phyloP scores from a whole-genome alignment of 2,888 invertebrate species.

The Aromia moschata region DNA sequence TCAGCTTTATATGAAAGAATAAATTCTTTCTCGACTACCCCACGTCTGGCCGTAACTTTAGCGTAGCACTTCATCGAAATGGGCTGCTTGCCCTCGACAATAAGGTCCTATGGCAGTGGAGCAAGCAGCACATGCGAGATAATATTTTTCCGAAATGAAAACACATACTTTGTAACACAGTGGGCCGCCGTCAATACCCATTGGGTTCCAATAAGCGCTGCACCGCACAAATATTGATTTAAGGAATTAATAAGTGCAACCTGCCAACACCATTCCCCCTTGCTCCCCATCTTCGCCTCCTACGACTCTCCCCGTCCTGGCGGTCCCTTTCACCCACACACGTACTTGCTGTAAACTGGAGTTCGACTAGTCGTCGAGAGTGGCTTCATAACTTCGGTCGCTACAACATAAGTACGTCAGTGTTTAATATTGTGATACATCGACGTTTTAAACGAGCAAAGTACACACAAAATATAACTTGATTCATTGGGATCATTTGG shows the following conservation, averaged over 20 bases:
- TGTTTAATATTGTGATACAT: too few relatives aligned
- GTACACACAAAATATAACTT: too few relatives aligned
- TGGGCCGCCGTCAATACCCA: slow-evolving; percentile 95
- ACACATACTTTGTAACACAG: slow-evolving; percentile 87
- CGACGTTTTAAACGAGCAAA: too few relatives aligned
- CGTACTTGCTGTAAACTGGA: slow-evolving; percentile 87
- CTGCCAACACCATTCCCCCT: slow-evolving; percentile 96
- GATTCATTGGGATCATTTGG: too few relatives aligned
- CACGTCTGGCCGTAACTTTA: too few relatives aligned
- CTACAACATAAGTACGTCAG: too few relatives aligned
- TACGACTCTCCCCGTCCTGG: slow-evolving; percentile 74
- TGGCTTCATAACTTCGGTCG: slow-evolving; percentile 54
- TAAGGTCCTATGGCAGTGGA: not conserved
- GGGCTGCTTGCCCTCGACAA: not conserved
- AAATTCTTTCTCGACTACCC: too few relatives aligned
- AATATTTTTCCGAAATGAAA: not conserved
- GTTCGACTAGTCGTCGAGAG: slow-evolving; percentile 72
- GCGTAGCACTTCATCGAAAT: too few relatives aligned
- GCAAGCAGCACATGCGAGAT: slow-evolving; percentile 5
- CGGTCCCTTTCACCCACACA: slow-evolving; percentile 91
- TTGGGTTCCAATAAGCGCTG: slow-evolving; percentile 91
- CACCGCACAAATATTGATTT: slow-evolving; percentile 94
- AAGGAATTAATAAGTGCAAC: slow-evolving; percentile 91
- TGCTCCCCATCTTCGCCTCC: slow-evolving; percentile 92
- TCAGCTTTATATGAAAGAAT: too few relatives aligned